A percentile compares a stretch with the other conserved stretches of the same genome.
phyloP scores from a whole-genome alignment of 1,140 invertebrate genomes.

The Theocolax elegans region DNA sequence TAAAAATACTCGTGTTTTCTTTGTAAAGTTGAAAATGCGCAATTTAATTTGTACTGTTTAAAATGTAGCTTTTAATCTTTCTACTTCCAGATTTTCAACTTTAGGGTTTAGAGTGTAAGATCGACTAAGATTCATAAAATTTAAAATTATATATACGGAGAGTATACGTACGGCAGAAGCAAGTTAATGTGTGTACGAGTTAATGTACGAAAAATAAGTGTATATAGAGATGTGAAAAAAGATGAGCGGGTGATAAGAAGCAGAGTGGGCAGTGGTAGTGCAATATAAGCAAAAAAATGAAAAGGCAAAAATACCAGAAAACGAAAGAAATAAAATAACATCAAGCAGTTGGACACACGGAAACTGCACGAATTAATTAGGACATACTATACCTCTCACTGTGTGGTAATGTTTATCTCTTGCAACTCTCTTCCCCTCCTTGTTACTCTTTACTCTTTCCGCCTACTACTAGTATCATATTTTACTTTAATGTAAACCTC shows the following conservation, averaged over 20 bases:
- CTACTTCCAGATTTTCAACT: too few species aligned
- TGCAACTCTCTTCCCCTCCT: too few species aligned
- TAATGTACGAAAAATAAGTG: too few species aligned
- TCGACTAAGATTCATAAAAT: too few species aligned
- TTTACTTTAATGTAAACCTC: neutral
- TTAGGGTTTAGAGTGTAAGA: too few species aligned
- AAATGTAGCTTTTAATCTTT: too few species aligned
- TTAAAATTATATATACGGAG: too few species aligned
- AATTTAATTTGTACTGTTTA: too few species aligned
- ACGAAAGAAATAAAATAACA: neutral
- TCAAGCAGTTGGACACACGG: neutral
- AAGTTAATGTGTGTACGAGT: neutral
- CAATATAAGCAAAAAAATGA: neutral
- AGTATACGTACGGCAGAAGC: too few species aligned
- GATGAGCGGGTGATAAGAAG: neutral
- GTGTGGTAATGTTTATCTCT: neutral
- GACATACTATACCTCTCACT: neutral
- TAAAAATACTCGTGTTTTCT: too few species aligned
- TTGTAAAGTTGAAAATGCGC: too few species aligned
- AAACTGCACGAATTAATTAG: slow-evolving; percentile 1
- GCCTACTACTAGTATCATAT: too few species aligned
- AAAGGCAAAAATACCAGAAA: neutral
- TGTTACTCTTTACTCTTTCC: neutral
- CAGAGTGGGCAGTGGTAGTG: neutral
- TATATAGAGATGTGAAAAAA: neutral